phyloP scores from a whole-genome alignment of 2,888 invertebrate species.

The Himalopsyche kuldschensis region DNA sequence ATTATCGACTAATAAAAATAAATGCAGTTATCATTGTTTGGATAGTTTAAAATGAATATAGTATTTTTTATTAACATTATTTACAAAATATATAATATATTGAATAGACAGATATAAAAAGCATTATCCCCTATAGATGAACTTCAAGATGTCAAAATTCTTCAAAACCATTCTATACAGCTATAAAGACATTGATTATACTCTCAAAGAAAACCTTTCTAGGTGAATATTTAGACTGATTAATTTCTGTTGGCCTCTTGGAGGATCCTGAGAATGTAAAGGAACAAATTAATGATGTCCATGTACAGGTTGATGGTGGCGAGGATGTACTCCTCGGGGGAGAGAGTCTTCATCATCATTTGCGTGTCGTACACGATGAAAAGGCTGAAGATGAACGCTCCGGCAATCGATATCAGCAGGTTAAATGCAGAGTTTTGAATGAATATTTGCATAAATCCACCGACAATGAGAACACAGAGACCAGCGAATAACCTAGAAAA shows the following conservation, averaged over 20 bases:
- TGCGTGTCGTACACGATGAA: conserved; percentile 87
- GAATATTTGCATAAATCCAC: conserved; percentile 74
- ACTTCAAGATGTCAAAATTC: no score
- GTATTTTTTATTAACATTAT: no score
- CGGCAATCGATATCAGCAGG: conserved; percentile 69
- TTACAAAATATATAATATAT: no score
- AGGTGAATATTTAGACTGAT: conserved; percentile 3
- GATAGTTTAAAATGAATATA: no score
- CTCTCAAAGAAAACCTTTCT: neutral
- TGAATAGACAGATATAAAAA: no score
- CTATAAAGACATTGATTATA: neutral
- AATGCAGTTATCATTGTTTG: no score
- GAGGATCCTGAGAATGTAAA: conserved; percentile 76
- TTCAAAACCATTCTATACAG: neutral
- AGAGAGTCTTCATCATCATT: conserved; percentile 76
- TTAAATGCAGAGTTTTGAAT: conserved; percentile 73
- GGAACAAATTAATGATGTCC: conserved; percentile 84
- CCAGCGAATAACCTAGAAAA: conserved; percentile 66
- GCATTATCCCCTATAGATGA: no score
- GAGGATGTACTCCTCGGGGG: conserved; percentile 85
- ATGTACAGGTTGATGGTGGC: conserved; percentile 85
- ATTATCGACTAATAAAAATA: no score
- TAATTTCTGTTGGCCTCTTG: conserved; percentile 63
- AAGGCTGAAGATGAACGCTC: conserved; percentile 75
- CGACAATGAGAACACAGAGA: conserved; percentile 68